Evolutionary conservation across 2,113 vertebrate genomes (phyloP).

Genomic region (Desmodus rotundus): DNA sequence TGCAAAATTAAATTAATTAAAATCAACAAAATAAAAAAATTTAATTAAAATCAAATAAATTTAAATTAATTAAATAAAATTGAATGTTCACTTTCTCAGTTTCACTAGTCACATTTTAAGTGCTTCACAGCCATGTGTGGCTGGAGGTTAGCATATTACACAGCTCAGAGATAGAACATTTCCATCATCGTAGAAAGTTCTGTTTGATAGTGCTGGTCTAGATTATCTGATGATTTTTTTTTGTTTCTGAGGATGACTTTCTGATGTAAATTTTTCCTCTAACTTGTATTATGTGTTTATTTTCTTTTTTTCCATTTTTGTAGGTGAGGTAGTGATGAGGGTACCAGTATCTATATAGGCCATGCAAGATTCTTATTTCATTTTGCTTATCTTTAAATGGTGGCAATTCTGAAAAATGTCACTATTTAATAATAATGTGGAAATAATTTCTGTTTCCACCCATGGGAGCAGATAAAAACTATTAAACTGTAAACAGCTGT

Average conservation of each 20-base stretch:
- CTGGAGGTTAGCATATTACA: not conserved
- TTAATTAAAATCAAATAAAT: not conserved
- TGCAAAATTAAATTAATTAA: not conserved
- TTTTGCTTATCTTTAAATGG: slow-evolving; percentile 33
- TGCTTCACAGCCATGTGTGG: not conserved
- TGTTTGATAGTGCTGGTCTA: not conserved
- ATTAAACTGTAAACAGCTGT: not conserved
- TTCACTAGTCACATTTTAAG: not conserved
- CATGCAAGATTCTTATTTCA: not conserved
- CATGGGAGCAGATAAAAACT: not conserved
- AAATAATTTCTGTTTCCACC: not conserved
- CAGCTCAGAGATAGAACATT: not conserved
- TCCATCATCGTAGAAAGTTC: not conserved
- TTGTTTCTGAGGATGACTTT: not conserved
- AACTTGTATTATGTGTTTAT: not conserved
- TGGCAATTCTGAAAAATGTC: not conserved
- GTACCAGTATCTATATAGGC: not conserved
- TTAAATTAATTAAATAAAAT: not conserved
- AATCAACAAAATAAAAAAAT: no score
- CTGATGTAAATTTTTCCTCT: not conserved
- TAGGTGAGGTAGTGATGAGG: not conserved
- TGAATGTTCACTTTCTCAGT: not conserved
- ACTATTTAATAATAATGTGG: not conserved
- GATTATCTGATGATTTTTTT: not conserved
- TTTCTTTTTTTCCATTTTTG: not conserved